Conservation (phyloP, 2,113 vertebrate species). For the Cyrtonyx montezumae region DNA sequence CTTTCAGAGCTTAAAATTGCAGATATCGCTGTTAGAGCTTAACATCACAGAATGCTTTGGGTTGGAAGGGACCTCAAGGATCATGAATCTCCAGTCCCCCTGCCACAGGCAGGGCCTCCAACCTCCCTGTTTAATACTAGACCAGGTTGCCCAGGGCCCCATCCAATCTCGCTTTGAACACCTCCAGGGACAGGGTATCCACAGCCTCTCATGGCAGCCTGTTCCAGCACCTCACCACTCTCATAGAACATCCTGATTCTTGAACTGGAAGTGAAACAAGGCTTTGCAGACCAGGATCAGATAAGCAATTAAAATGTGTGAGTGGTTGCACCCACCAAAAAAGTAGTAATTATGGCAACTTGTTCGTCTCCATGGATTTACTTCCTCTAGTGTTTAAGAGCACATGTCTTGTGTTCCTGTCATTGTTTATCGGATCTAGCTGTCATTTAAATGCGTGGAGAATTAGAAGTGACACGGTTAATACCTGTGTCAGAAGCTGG, state of each 20-base stretch:
- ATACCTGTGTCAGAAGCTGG: constrained; percentile 5
- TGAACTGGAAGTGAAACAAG: background rate
- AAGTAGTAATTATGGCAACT: background rate
- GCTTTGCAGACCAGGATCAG: background rate
- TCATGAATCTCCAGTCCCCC: too few relatives aligned
- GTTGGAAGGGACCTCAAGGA: too few relatives aligned
- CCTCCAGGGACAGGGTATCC: too few relatives aligned
- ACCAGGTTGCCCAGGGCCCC: too few relatives aligned
- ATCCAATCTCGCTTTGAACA: too few relatives aligned
- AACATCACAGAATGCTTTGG: background rate
- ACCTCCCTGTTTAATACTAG: too few relatives aligned
- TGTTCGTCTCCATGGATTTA: background rate
- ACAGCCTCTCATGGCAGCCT: too few relatives aligned
- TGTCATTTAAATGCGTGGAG: background rate
- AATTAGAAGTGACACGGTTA: background rate
- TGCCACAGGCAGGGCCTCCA: too few relatives aligned
- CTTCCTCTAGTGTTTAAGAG: background rate
- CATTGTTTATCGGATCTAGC: background rate
- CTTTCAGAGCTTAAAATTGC: background rate
- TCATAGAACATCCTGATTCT: background rate
- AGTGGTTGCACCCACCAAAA: background rate
- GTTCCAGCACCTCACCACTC: too few relatives aligned
- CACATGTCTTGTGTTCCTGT: background rate
- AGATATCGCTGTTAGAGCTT: background rate
- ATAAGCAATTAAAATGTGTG: background rate